Evolutionary conservation across 2,113 vertebrate species (phyloP).

Genomic region (Emberiza fucata): DNA sequence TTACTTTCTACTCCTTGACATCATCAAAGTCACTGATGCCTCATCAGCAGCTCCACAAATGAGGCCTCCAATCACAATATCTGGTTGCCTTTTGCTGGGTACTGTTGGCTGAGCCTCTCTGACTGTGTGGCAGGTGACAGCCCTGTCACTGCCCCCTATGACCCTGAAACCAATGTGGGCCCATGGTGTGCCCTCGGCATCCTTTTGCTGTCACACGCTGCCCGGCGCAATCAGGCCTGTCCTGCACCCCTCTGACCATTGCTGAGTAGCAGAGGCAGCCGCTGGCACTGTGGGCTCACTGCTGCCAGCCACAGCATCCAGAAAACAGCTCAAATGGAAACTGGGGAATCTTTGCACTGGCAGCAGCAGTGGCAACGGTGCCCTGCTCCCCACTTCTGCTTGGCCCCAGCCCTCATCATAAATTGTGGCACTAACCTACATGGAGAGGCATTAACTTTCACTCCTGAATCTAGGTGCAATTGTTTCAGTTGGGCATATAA

Average conservation of each 20-base stretch:
- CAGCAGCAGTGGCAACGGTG: neutral
- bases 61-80: neutral
- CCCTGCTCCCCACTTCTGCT: constrained; percentile 42
- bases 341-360: neutral
- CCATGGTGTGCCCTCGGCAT: neutral
- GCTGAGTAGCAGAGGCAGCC: neutral
- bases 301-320: neutral
- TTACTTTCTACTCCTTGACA: neutral
- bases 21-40: neutral
- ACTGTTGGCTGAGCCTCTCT: neutral
- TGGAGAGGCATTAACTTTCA: constrained; percentile 63
- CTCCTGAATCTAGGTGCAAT: constrained; percentile 72
- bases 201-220: neutral
- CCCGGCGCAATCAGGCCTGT: neutral
- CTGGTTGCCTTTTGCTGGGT: neutral
- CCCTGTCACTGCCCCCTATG: rapidly evolving
- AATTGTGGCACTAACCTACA: constrained; percentile 56
- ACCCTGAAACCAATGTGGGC: neutral
- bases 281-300: neutral
- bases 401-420: constrained; percentile 51
- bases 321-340: neutral
- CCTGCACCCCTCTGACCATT: neutral
- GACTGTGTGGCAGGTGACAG: neutral
- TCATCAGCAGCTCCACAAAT: neutral
- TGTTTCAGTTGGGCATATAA: constrained; percentile 62